Evolutionary conservation across 2,888 invertebrate genomes (phyloP), one percentile per base, ranked within the genome.

Genomic region (Tetropium fuscum): DNA sequence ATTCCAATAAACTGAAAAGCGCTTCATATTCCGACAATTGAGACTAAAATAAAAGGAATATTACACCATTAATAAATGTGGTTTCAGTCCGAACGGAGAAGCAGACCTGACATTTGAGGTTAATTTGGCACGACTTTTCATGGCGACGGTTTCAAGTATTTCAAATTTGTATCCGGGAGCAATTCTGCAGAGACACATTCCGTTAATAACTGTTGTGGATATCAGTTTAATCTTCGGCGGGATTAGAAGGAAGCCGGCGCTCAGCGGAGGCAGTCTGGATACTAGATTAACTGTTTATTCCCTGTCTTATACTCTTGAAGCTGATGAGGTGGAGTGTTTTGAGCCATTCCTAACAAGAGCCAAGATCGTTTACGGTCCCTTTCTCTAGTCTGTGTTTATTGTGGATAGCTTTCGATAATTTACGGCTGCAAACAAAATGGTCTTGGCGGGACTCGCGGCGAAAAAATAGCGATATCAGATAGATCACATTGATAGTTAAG

Each of bases 141-240:
- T 51, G 53, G 58, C 55, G 20, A 49, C 45, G 53, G 47, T 57
- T 45, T 58, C 38, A 44, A 43, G 38, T 38, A 41, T 53, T 61
- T 47, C 34, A 53, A 57, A 57, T 47, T 53, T 60, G n/a, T n/a
- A 60, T 43, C 60, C 45, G 34, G 34, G 32, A 38, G 25, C 45
- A 48, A 54, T 58, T 53, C 54, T 47, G 20, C 32, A 25, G 19
- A 34, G 32, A 34, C 30, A 40, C 49, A 40, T 32, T 44, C 53
- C 45, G 51, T 58, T 63, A 63, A 58, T 62, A 55, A 59, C 55
- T 59, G 53, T 63, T 59, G 63, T 57, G 41, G 57, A 56, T 63
- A 63, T 60, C 63, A 57, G 57, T 59, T 63, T 63, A 60, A 60
- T 63, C 63, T 60, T 60, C 22, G 43, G 18, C 36, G 15, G 49